Evolutionary conservation across 92 coral and sea anemone genomes (phyloP).

Genomic region (Epizoanthus scotinus): DNA sequence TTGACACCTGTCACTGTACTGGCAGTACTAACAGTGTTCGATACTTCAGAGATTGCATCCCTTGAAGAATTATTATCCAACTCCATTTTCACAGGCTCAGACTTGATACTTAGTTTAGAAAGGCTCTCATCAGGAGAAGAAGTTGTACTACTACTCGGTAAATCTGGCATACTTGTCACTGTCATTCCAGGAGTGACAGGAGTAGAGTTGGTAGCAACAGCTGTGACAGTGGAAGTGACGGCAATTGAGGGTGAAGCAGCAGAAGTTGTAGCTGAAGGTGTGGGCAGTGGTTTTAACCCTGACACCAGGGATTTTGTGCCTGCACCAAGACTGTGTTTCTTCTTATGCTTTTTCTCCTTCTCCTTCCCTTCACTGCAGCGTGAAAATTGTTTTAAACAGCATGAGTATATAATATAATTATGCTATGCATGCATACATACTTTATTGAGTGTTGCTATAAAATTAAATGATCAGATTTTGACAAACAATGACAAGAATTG

Average conservation of each 20-base stretch:
- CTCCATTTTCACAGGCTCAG: slow-evolving; percentile 14
- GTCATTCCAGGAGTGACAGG: slow-evolving; percentile 31
- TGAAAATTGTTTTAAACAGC: background rate
- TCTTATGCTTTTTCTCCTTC: slow-evolving; percentile 79
- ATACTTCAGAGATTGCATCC: background rate
- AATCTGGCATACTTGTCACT: slow-evolving; percentile 44
- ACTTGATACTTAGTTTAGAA: slow-evolving; percentile 12
- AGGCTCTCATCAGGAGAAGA: slow-evolving; percentile 41
- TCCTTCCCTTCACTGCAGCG: slow-evolving; percentile 76
- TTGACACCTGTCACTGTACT: slow-evolving; percentile 19
- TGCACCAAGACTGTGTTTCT: slow-evolving; percentile 49
- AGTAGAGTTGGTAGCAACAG: slow-evolving; percentile 32
- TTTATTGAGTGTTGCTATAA: too few species aligned
- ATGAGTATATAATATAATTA: background rate
- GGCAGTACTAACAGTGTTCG: slow-evolving; percentile 13
- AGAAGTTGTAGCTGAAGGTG: slow-evolving; percentile 26
- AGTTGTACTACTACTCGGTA: slow-evolving; percentile 7
- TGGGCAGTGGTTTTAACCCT: slow-evolving; percentile 28
- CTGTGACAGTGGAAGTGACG: slow-evolving; percentile 27
- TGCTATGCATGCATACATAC: too few species aligned
- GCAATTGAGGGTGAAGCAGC: slow-evolving; percentile 30
- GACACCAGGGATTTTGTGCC: slow-evolving; percentile 22
- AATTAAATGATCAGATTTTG: too few species aligned
- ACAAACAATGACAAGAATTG: too few species aligned
- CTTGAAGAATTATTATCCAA: slow-evolving; percentile 10